These are phyloP conservation scores for Pseudochirops corinnae DNA, from an alignment of 2,797 vertebrate genomes.

Conservation along the genomic window DNA sequence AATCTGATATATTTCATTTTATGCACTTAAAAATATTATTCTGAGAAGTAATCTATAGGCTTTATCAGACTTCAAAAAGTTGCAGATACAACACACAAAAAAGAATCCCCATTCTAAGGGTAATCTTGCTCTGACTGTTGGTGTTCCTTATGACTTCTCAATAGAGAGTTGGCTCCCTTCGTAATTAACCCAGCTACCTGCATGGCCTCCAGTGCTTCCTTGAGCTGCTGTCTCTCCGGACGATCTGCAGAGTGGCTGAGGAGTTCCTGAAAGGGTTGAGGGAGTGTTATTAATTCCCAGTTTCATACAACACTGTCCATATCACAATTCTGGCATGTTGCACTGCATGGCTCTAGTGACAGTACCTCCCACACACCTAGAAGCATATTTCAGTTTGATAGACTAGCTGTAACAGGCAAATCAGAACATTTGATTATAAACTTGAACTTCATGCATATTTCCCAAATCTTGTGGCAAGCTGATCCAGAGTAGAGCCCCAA, in stretches of 20 bases:
- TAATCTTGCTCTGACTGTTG: neutral
- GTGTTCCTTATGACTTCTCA: neutral
- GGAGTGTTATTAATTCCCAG: neutral
- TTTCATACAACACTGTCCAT: neutral
- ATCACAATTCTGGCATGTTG: accelerated
- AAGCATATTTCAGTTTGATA: accelerated
- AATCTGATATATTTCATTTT: neutral
- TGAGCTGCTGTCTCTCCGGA: conserved; percentile 94
- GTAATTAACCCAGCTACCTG: conserved; percentile 87
- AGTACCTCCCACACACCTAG: neutral
- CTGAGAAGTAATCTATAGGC: neutral
- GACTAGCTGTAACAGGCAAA: neutral
- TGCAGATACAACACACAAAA: neutral
- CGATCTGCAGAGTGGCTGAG: conserved; percentile 93
- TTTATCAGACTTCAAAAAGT: neutral
- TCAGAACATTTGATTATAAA: neutral
- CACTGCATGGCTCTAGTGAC: neutral
- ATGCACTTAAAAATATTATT: neutral
- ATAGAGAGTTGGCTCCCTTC: neutral
- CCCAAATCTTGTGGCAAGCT: neutral
- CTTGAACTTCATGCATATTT: neutral
- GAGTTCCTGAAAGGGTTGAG: conserved; percentile 90
- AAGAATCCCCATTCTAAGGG: neutral
- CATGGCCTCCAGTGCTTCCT: conserved; percentile 97
- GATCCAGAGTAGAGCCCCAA: accelerated